These are phyloP conservation scores for Orientallactaga bullata DNA, from an alignment of 2,113 vertebrate genomes.

Conservation along the genomic window DNA sequence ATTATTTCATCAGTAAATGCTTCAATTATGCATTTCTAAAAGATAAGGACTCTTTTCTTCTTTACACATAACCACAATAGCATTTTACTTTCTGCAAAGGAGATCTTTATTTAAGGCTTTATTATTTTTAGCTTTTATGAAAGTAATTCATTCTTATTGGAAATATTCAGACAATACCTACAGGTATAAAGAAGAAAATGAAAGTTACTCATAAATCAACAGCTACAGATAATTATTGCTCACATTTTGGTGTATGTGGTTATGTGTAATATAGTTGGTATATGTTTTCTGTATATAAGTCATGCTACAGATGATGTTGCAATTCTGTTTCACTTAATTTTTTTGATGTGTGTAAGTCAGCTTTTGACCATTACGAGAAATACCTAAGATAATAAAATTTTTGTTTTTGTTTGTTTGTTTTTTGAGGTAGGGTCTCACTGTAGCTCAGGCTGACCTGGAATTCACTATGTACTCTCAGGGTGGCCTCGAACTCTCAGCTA, in stretches of 20 bases:
- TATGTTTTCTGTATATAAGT: slow-evolving; percentile 34
- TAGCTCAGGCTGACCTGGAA: too few relatives aligned
- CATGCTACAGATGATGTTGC: slow-evolving; percentile 6
- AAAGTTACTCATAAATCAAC: slow-evolving; percentile 52
- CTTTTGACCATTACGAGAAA: not conserved
- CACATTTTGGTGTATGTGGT: slow-evolving; percentile 24
- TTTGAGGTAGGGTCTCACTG: too few relatives aligned
- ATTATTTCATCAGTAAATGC: slow-evolving; percentile 72
- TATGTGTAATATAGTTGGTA: not conserved
- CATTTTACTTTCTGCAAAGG: slow-evolving; percentile 59
- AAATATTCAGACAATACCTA: slow-evolving; percentile 67
- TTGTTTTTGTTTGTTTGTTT: too few relatives aligned
- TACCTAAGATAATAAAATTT: not conserved
- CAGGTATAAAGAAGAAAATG: slow-evolving; percentile 59
- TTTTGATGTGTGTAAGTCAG: not conserved
- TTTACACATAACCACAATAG: slow-evolving; percentile 58
- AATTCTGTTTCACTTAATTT: slow-evolving; percentile 7
- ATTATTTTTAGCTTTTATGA: slow-evolving; percentile 73
- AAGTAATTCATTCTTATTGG: slow-evolving; percentile 66
- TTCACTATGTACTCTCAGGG: too few relatives aligned
- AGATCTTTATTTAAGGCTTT: slow-evolving; percentile 69
- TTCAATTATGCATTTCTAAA: slow-evolving; percentile 67
- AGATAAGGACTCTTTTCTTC: slow-evolving; percentile 58
- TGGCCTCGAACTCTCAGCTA: too few relatives aligned
- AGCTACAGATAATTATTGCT: slow-evolving; percentile 26